Conservation (phyloP, 1,140 invertebrate species). For the Coenobita brevimanus region DNA sequence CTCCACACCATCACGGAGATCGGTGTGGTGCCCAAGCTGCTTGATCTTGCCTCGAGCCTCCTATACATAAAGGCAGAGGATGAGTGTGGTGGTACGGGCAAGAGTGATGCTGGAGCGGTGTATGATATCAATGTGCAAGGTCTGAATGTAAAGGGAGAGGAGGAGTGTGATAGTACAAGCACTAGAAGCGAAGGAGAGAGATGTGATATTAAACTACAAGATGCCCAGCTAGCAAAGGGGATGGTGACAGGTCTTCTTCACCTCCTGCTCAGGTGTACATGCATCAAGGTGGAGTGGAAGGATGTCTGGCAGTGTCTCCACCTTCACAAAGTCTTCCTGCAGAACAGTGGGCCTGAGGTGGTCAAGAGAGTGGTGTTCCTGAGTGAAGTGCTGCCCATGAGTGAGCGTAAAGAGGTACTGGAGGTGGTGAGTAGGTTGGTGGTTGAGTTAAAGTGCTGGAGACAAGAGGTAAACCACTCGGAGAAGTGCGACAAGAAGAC, state of each 20-base stretch:
- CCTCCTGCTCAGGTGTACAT: conserved; percentile 43
- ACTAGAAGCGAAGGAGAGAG: background rate
- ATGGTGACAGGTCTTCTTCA: conserved; percentile 34
- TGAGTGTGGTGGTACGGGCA: background rate
- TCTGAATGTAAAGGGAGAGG: background rate
- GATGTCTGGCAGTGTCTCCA: conserved; percentile 49
- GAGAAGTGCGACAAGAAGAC: conserved; percentile 58
- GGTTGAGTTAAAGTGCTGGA: conserved; percentile 47
- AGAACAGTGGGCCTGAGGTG: conserved; percentile 41
- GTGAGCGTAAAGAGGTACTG: conserved; percentile 21
- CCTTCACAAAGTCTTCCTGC: conserved; percentile 47
- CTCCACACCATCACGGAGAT: conserved; percentile 38
- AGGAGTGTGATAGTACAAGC: background rate
- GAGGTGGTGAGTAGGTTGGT: conserved; percentile 32
- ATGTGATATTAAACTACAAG: background rate
- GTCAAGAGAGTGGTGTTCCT: conserved; percentile 39
- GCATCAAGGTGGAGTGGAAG: conserved; percentile 43
- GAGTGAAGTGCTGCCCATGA: conserved; percentile 14
- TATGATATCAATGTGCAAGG: background rate
- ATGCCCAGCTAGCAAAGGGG: conserved; percentile 25
- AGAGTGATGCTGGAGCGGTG: background rate
- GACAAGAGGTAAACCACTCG: conserved; percentile 43
- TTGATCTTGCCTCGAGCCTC: conserved; percentile 22
- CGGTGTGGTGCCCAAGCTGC: conserved; percentile 35
- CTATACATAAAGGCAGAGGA: background rate